Conservation (phyloP, 1,140 invertebrate genomes). For the Nebria ingens region DNA sequence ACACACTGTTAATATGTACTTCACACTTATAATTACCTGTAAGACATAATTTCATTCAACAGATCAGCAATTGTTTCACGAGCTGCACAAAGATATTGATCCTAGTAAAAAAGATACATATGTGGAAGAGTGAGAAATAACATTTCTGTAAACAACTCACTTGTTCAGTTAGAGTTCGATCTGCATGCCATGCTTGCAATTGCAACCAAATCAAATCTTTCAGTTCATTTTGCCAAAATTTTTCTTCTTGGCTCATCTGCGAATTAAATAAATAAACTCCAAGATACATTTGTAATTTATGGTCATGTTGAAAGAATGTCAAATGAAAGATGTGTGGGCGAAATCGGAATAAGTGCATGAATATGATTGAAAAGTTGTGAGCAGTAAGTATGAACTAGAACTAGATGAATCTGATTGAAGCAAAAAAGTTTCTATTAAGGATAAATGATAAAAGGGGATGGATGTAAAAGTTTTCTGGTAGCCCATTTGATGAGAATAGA, state of each 20-base stretch:
- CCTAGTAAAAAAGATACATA: constrained; percentile 34
- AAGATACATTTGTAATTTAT: neutral
- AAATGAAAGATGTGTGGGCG: too few relatives aligned
- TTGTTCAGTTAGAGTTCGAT: constrained; percentile 53
- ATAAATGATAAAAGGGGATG: too few relatives aligned
- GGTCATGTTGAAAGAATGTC: too few relatives aligned
- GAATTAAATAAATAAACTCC: constrained; percentile 10
- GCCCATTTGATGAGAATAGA: too few relatives aligned
- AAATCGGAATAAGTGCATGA: too few relatives aligned
- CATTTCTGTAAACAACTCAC: too few relatives aligned
- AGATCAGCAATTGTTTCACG: constrained; percentile 57
- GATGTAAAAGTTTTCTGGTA: too few relatives aligned
- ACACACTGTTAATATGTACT: neutral
- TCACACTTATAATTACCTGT: constrained; percentile 40
- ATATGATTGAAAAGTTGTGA: too few relatives aligned
- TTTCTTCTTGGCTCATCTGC: constrained; percentile 73
- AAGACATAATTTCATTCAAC: constrained; percentile 65
- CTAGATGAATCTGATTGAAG: too few relatives aligned
- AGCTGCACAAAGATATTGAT: constrained; percentile 62
- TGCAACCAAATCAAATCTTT: constrained; percentile 87
- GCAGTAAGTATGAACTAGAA: too few relatives aligned
- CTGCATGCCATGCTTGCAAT: constrained; percentile 70
- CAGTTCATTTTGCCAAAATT: constrained; percentile 75
- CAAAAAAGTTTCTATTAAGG: too few relatives aligned
- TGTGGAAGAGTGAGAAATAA: neutral